Evolutionary conservation across 2,888 invertebrate genomes (phyloP).

Genomic region (Sphaerophoria taeniata): DNA sequence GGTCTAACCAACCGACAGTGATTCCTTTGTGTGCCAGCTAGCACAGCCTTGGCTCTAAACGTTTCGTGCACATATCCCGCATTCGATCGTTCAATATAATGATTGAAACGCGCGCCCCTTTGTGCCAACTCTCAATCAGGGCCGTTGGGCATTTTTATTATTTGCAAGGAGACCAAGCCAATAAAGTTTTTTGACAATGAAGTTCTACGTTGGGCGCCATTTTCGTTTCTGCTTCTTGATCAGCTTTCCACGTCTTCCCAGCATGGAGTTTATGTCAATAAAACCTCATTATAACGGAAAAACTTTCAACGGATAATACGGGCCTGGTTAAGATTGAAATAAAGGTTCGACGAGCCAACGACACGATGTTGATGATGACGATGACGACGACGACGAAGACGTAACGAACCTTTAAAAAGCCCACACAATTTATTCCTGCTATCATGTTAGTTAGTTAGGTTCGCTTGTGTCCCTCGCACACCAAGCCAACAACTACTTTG

Average conservation of each 20-base stretch:
- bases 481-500: constrained; percentile 21
- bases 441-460: constrained; percentile 68
- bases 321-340: constrained; percentile 29
- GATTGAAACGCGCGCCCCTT: constrained; percentile 68
- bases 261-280: background rate
- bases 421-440: constrained; percentile 70
- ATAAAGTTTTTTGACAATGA: background rate
- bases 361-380: constrained; percentile 23
- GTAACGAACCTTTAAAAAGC: constrained; percentile 73
- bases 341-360: constrained; percentile 46
- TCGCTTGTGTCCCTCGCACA: constrained; percentile 51
- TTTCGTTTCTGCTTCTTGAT: background rate
- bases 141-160: background rate
- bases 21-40: constrained; percentile 57
- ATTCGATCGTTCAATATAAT: constrained; percentile 67
- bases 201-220: constrained; percentile 15
- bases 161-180: background rate
- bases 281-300: background rate
- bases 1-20: constrained; percentile 50
- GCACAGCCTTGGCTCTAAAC: constrained; percentile 49
- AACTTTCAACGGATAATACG: constrained; percentile 3
- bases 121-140: constrained; percentile 21
- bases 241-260: background rate
- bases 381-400: constrained; percentile 40
- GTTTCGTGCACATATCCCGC: constrained; percentile 68